These are phyloP conservation scores for Neolamprologus toae DNA, from an alignment of 2,113 vertebrate species.

Conservation along the genomic window DNA sequence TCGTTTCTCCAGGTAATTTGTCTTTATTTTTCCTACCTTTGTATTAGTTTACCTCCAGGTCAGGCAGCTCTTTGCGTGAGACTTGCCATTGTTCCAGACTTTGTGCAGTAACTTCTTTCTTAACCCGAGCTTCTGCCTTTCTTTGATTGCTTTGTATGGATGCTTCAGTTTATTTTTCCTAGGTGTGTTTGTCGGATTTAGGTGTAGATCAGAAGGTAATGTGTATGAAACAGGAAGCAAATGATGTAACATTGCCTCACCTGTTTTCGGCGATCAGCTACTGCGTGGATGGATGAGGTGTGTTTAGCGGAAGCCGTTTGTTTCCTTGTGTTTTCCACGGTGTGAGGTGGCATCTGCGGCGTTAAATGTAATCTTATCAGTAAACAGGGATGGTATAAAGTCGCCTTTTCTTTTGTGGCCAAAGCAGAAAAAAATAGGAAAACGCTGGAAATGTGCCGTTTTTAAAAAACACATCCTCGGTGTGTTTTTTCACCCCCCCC, in stretches of 20 bases:
- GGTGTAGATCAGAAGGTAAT: background rate
- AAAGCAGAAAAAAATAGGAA: background rate
- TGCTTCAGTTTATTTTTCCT: background rate
- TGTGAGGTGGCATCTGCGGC: background rate
- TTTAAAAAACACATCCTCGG: background rate
- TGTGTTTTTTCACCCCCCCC: background rate
- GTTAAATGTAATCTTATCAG: background rate
- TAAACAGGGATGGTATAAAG: background rate
- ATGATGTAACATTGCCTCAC: constrained; percentile 37
- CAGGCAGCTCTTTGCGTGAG: background rate
- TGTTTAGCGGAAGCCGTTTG: background rate
- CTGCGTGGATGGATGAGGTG: background rate
- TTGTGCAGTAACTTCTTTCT: background rate
- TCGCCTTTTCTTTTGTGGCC: background rate
- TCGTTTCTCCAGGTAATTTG: constrained; percentile 48
- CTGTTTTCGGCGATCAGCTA: background rate
- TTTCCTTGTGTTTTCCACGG: background rate
- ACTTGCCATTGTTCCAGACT: background rate
- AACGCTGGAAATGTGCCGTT: background rate
- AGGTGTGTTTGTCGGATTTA: background rate
- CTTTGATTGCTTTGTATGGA: background rate
- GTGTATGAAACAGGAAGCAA: background rate
- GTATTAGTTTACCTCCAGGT: background rate
- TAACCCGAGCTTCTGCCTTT: background rate
- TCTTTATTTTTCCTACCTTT: background rate